Base-by-base conservation (phyloP, 2,888 invertebrate genomes). In the Drosophila paracracens region DNA sequence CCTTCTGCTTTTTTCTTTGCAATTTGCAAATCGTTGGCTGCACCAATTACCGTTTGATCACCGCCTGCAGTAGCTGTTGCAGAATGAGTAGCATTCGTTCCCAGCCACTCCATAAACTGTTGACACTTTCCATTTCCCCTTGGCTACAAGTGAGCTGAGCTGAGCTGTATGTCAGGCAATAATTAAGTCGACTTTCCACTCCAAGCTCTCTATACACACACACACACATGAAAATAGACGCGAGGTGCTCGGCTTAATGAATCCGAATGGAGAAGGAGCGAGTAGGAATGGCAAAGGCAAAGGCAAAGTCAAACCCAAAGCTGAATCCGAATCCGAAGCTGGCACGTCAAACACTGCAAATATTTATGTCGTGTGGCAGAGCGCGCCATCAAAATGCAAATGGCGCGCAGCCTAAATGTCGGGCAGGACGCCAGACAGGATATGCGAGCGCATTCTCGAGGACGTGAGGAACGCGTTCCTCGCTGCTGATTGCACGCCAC, bases 311-410 rank as follows among this genome's bases (percentile, higher is more conserved):
- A 46, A 46, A 46, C 25, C 46, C 27, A 38, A 56, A 83, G 74
- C 69, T 76, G 71, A 73, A 60, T 70, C 69, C 78, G 68, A 52
- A 62, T 59, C 71, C 38, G 35, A 52, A 58, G 71, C 70, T 70
- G 80, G 70, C 86, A 81, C 86, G 76, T 82, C 89, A 91, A 85
- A 89, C 89, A 85, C 81, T 75, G 88, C 84, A 91, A 91, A 91
- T 91, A 90, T 91, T 91, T 91, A 88, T 88, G 83, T 79, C 57
- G 77, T 57, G 72, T 70, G 74, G 59, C 64, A 50, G 38, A 38
- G 18, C 57, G 74, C 70, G 74, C 76, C 86, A 88, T 88, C 85
- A 85, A 89, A 89, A 88, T 88, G 89, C 89, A 88, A 88, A 88
- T 89, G 85, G 67, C 51, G 68, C 50, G 52, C 58, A 66, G 79